Conservation (phyloP, 2,797 vertebrate species). For the Peromyscus eremicus region DNA sequence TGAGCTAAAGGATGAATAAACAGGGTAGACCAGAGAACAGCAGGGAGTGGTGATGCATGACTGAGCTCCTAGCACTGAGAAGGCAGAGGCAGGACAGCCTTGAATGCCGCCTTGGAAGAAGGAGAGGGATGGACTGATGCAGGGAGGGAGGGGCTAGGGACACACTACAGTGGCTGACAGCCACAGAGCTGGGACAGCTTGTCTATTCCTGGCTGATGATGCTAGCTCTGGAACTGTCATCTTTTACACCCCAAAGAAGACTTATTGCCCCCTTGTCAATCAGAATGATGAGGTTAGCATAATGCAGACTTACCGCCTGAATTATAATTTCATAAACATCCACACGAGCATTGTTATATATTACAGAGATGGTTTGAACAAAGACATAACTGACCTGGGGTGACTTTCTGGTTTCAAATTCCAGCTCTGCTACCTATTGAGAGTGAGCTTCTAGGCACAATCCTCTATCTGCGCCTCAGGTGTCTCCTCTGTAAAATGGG, state of each 20-base stretch:
- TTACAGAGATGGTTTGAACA: not conserved
- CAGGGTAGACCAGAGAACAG: not conserved
- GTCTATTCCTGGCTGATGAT: not conserved
- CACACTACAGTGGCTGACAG: not conserved
- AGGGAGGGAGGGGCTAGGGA: not conserved
- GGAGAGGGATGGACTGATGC: not conserved
- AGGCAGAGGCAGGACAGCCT: not conserved
- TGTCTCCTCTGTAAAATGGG: slow-evolving; percentile 28
- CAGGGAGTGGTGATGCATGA: no score
- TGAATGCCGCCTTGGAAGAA: not conserved
- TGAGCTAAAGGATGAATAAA: not conserved
- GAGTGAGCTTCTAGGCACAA: not conserved
- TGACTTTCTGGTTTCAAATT: slow-evolving; percentile 28
- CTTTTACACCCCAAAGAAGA: not conserved
- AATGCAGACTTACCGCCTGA: not conserved
- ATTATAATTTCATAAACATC: not conserved
- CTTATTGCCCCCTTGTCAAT: slow-evolving; percentile 22
- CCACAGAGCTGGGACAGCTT: not conserved
- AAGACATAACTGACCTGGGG: not conserved
- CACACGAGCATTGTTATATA: not conserved
- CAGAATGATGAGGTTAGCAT: slow-evolving; percentile 24
- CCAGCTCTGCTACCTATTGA: not conserved
- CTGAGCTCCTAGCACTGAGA: not conserved
- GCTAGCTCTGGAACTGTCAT: slow-evolving; percentile 21
- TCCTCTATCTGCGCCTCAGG: not conserved